Conservation (phyloP, 2,888 invertebrate species). For the Polydrusus tereticollis region DNA sequence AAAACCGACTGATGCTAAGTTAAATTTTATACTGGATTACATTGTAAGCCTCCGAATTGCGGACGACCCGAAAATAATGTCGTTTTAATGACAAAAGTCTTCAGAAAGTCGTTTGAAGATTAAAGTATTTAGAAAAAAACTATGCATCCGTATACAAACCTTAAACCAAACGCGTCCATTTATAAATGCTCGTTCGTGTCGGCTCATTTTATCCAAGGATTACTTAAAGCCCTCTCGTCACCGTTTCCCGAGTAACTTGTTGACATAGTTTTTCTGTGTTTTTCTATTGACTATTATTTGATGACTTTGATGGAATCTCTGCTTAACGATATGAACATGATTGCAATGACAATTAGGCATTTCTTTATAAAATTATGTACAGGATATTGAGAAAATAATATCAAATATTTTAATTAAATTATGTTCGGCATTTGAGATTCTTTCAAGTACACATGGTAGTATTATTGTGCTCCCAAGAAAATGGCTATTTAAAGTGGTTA, state of each 20-base stretch:
- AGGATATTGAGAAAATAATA: no score
- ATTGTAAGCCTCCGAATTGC: neutral
- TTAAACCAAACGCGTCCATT: conserved; percentile 1
- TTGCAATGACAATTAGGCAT: no score
- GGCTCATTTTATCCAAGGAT: neutral
- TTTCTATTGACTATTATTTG: neutral
- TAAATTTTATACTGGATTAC: neutral
- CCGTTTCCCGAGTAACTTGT: conserved; percentile 1
- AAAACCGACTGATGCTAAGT: neutral
- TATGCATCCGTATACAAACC: neutral
- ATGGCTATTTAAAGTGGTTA: no score
- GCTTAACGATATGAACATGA: no score
- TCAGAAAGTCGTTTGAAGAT: neutral
- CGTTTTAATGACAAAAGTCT: conserved; percentile 1
- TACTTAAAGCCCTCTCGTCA: conserved; percentile 8
- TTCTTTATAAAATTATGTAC: no score
- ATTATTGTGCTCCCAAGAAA: no score
- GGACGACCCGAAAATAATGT: neutral
- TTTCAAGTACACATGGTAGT: no score
- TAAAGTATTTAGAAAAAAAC: conserved; percentile 3
- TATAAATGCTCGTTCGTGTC: conserved; percentile 14
- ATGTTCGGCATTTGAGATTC: no score
- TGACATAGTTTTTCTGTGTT: neutral
- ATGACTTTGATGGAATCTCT: no score
- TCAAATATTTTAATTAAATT: no score